Evolutionary conservation across 2,113 vertebrate genomes (phyloP).

Genomic region (Eubucco bourcierii): DNA sequence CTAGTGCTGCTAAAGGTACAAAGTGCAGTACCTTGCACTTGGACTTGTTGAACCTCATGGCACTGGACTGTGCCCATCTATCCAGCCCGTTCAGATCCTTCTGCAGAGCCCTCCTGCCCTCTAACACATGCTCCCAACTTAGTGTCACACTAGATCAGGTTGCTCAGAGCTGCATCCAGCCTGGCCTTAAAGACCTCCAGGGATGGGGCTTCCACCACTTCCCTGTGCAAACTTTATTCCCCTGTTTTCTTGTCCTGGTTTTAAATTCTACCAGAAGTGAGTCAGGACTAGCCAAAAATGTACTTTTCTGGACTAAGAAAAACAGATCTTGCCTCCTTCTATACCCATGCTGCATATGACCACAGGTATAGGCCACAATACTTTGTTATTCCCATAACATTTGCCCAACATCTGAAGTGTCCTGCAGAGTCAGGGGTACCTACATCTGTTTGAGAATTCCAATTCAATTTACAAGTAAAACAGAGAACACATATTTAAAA

Average conservation of each 20-base stretch:
- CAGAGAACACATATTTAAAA: background rate
- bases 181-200: no score
- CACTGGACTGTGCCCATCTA: no score
- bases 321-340: background rate
- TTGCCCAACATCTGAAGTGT: background rate
- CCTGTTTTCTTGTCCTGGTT: background rate
- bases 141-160: no score
- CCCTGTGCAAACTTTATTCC: no score
- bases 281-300: background rate
- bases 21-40: no score
- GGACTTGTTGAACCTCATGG: no score
- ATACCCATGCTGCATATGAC: background rate
- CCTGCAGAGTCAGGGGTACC: background rate
- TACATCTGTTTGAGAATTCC: background rate
- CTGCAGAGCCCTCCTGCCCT: no score
- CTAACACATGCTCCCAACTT: no score
- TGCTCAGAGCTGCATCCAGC: no score
- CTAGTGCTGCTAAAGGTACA: no score
- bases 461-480: background rate
- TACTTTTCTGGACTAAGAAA: background rate
- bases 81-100: no score
- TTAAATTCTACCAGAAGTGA: background rate
- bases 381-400: background rate
- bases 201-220: no score
- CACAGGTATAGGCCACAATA: background rate